These are phyloP conservation scores for Hylaeus volcanicus DNA, from an alignment of 1,140 invertebrate species.

Conservation along the genomic window DNA sequence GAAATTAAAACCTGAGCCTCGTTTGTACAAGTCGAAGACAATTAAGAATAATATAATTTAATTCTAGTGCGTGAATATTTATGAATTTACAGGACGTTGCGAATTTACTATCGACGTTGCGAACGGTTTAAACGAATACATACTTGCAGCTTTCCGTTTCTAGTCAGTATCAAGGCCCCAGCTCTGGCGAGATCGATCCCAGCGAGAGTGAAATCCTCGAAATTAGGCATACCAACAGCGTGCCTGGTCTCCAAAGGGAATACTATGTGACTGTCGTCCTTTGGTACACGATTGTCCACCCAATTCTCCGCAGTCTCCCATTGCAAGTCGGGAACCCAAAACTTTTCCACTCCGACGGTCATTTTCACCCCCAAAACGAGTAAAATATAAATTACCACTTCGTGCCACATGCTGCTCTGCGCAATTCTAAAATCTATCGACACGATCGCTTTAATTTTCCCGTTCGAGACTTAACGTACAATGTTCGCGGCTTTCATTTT, in stretches of 20 bases:
- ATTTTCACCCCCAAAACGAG: neutral
- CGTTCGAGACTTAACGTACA: too few species aligned
- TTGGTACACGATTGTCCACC: slow-evolving; percentile 63
- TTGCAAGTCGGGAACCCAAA: slow-evolving; percentile 74
- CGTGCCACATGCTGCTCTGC: neutral
- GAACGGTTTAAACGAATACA: slow-evolving; percentile 11
- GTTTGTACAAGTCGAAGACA: too few species aligned
- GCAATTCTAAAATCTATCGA: neutral
- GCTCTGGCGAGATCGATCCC: slow-evolving; percentile 72
- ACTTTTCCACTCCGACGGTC: slow-evolving; percentile 53
- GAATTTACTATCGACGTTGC: neutral
- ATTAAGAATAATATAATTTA: neutral
- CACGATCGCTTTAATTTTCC: too few species aligned
- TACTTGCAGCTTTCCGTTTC: slow-evolving; percentile 69
- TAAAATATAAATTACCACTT: neutral
- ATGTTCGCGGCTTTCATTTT: too few species aligned
- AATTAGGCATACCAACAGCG: slow-evolving; percentile 66
- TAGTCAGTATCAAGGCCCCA: slow-evolving; percentile 67
- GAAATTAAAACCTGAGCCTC: neutral
- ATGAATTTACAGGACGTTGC: too few species aligned
- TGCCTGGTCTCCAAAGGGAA: slow-evolving; percentile 73
- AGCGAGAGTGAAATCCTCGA: slow-evolving; percentile 51
- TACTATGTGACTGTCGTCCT: slow-evolving; percentile 62
- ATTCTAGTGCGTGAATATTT: too few species aligned
- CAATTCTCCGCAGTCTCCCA: slow-evolving; percentile 73